Base-by-base conservation (phyloP, 2,113 vertebrate species). In the Thalassoma bifasciatum region DNA sequence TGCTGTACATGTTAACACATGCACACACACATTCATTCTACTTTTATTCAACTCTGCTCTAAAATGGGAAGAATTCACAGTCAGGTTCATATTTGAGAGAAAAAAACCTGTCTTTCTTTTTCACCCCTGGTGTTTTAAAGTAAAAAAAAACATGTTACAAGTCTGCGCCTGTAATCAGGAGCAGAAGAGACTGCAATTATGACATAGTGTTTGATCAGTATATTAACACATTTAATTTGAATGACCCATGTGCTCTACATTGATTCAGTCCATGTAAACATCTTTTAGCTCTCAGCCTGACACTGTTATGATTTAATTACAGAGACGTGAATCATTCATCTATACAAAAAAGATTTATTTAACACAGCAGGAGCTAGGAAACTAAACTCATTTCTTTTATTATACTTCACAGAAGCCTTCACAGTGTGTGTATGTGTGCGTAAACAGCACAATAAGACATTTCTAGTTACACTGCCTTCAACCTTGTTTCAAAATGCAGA, bases 221-320 rank as follows among this genome's bases (percentile, higher is more conserved):
- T 44, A 69, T 57, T 21, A 62, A 17, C 23, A 12, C 23, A 10
- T 1, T 61, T n/a, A n/a, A 3, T 3, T 49, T 52, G 19, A 47
- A 62, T 17, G 64, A 62, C 47, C 9, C 0, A 10, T 62, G 30
- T 0, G 13, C 21, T 44, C 44, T 1, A 12, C 8, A 22, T 66
- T 4, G 11, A 57, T 21, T 51, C 10, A 8, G 11, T 42, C 24
- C 8, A 4, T 19, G 50, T 53, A 72, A 51, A 77, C 61, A 54
- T 23, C 23, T 30, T 36, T 66, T 38, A 22, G 0, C 37, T 11
- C 62, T 36, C 53, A 46, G 30, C 34, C 23, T 40, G 1, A 63
- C 59, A 49, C 56, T 38, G 34, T 62, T 66, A 13, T 58, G 21
- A 84, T 80, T 75, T 30, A 66, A 84, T 86, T 50, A 72, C 37